A percentile compares a stretch with the other conserved stretches of the same genome.
Evolutionary conservation across 2,888 invertebrate genomes (phyloP).

Genomic region (Temnothorax rugatulus): DNA sequence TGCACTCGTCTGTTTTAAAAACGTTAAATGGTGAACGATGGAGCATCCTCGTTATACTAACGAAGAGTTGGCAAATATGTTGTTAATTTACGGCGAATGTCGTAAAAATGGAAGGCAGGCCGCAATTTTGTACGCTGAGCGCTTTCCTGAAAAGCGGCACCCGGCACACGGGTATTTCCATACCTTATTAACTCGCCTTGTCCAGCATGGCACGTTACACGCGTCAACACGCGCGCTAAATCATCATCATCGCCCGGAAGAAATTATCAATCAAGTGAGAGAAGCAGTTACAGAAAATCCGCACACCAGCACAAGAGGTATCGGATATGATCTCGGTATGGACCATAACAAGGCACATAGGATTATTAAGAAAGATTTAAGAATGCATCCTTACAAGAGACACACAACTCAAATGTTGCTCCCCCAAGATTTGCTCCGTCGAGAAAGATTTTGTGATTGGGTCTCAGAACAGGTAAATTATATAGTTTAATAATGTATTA

Average conservation of each 20-base stretch:
- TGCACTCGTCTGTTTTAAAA: too few species aligned
- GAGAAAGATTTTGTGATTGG: constrained; percentile 13
- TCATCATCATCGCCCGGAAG: background rate
- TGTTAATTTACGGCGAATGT: too few species aligned
- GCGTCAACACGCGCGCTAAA: background rate
- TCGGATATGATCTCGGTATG: background rate
- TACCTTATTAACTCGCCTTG: background rate
- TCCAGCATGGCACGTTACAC: background rate
- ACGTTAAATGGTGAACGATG: too few species aligned
- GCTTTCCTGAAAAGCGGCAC: background rate
- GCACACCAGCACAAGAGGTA: background rate
- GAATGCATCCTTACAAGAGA: too few species aligned
- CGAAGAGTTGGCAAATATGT: too few species aligned
- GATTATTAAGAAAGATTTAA: too few species aligned
- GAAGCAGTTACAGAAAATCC: background rate
- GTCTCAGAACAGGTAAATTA: background rate
- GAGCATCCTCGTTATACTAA: too few species aligned
- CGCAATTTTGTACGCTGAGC: background rate
- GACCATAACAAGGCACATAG: too few species aligned
- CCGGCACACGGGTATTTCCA: background rate
- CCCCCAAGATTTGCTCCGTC: background rate
- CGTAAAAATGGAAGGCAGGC: too few species aligned
- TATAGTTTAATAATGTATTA: background rate
- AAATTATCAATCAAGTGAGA: background rate
- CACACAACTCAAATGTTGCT: too few species aligned